Evolutionary conservation across 1,140 invertebrate genomes (phyloP).

Genomic region (Aphidius ervi): DNA sequence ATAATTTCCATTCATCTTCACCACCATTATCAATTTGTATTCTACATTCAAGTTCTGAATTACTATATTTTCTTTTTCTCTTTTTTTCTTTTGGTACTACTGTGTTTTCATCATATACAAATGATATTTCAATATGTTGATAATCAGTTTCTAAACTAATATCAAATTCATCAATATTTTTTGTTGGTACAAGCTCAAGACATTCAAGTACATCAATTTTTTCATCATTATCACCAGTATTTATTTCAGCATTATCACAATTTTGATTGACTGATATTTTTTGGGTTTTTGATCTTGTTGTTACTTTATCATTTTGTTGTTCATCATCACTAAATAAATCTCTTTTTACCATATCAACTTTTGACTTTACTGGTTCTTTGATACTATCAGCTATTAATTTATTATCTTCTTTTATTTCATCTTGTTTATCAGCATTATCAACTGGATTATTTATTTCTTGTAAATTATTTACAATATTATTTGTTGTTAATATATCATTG

Average conservation of each 20-base stretch:
- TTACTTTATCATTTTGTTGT: constrained; percentile 21
- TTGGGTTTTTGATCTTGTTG: constrained; percentile 28
- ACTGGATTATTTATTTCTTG: not conserved
- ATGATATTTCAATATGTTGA: constrained; percentile 27
- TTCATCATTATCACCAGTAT: not conserved
- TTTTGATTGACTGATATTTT: constrained; percentile 23
- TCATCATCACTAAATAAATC: constrained; percentile 50
- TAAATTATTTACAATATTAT: not conserved
- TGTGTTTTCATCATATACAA: constrained; percentile 39
- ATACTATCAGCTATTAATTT: constrained; percentile 3
- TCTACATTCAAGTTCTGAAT: constrained; percentile 32
- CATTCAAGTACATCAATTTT: constrained; percentile 37
- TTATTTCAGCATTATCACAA: constrained; percentile 10
- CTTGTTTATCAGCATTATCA: not conserved
- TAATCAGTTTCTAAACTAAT: not conserved
- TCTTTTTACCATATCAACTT: constrained; percentile 44
- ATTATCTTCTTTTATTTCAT: constrained; percentile 1
- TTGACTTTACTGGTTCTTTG: constrained; percentile 31
- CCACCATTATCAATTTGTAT: constrained; percentile 27
- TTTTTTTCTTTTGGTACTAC: constrained; percentile 27
- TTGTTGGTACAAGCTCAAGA: constrained; percentile 43
- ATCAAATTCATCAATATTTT: constrained; percentile 26
- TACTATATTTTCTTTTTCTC: constrained; percentile 33
- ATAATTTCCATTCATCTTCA: constrained; percentile 25
- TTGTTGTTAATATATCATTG: not conserved